phyloP scores from a whole-genome alignment of 2,797 vertebrate species.

The Phataginus tricuspis region DNA sequence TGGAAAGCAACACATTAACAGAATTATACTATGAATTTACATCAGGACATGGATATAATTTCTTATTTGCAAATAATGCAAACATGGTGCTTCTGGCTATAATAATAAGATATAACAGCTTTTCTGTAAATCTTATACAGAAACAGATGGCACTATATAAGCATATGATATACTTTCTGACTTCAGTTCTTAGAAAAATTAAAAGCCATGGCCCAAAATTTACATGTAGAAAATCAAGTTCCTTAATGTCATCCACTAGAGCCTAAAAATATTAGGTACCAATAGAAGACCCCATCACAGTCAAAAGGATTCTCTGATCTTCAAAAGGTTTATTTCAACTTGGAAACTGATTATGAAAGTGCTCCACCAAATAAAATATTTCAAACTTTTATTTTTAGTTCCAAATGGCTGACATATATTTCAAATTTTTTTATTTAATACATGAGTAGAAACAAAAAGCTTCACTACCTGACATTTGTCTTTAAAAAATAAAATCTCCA shows the following conservation, averaged over 20 bases:
- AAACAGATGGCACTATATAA: background rate
- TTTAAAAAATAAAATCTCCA: background rate
- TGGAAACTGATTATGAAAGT: constrained; percentile 35
- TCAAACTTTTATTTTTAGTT: background rate
- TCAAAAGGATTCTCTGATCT: background rate
- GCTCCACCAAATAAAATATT: background rate
- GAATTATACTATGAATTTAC: background rate
- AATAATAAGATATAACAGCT: background rate
- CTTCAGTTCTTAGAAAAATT: constrained; percentile 37
- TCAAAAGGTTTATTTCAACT: constrained; percentile 12
- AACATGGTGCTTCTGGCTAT: background rate
- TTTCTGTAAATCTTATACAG: background rate
- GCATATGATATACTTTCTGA: background rate
- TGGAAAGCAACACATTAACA: background rate
- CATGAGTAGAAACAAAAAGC: background rate
- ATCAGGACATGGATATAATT: background rate
- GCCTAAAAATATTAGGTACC: background rate
- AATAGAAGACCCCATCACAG: background rate
- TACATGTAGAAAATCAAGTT: background rate
- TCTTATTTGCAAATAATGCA: constrained; percentile 15
- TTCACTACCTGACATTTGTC: background rate
- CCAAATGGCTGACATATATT: background rate
- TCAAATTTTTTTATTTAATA: background rate
- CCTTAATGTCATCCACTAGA: background rate
- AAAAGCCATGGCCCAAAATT: constrained; percentile 4